Percentiles rank a stretch among this genome's conserved stretches.
phyloP scores from a whole-genome alignment of 2,888 invertebrate species.

The Magallana nippona region DNA sequence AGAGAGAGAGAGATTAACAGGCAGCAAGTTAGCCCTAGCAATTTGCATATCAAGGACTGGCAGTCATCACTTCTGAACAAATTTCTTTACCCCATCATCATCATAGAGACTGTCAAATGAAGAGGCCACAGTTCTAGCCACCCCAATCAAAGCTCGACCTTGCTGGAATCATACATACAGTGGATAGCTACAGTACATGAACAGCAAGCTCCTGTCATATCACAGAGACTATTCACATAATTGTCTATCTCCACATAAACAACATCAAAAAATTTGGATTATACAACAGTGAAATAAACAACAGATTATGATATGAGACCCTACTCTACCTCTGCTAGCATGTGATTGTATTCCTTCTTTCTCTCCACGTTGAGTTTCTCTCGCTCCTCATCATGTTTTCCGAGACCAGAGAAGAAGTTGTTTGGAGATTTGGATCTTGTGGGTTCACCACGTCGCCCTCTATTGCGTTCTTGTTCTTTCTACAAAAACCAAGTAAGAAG shows the following conservation, averaged over 20 bases:
- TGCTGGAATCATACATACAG: conserved; percentile 37
- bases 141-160: conserved; percentile 42
- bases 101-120: conserved; percentile 35
- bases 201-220: conserved; percentile 4
- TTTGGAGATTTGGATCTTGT: conserved; percentile 58
- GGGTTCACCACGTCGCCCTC: conserved; percentile 40
- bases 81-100: conserved; percentile 28
- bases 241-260: neutral
- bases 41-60: neutral
- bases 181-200: neutral
- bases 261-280: neutral
- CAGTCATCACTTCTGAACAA: conserved; percentile 43
- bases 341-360: conserved; percentile 74
- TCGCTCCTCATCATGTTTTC: conserved; percentile 66
- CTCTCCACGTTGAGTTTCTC: conserved; percentile 70
- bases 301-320: neutral
- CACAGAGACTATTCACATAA: neutral
- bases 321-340: conserved; percentile 61
- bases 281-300: neutral
- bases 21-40: neutral
- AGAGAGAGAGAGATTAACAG: neutral
- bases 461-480: conserved; percentile 52
- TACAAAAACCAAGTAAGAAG: conserved; percentile 29
- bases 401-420: conserved; percentile 66
- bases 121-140: conserved; percentile 38